These are phyloP conservation scores for Cerastis rubricosa DNA, from an alignment of 2,888 invertebrate genomes.

Conservation along the genomic window DNA sequence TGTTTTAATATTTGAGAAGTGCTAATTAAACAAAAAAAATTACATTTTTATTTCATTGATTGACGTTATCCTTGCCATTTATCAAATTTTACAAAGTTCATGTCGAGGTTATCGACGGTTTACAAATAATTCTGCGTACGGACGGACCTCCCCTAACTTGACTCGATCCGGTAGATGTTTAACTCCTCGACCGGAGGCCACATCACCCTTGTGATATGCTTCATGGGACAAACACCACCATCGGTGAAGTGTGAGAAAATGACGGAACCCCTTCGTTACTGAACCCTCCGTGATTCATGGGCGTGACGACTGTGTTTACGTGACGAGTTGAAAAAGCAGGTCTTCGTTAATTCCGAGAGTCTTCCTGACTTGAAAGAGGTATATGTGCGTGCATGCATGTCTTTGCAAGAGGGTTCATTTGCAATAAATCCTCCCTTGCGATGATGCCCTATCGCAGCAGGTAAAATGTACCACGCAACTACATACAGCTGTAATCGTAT, in stretches of 20 bases:
- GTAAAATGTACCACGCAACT: neutral
- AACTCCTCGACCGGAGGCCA: neutral
- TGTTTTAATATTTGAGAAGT: constrained; percentile 21
- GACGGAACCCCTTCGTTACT: neutral
- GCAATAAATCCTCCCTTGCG: neutral
- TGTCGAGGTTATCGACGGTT: constrained; percentile 38
- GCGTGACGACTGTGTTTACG: constrained; percentile 26
- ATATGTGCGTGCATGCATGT: neutral
- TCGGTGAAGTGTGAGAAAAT: constrained; percentile 24
- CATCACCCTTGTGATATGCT: constrained; percentile 21
- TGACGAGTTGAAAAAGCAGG: constrained; percentile 3
- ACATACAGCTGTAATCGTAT: neutral
- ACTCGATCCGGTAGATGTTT: neutral
- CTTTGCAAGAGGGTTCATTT: neutral
- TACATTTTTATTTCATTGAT: constrained; percentile 33
- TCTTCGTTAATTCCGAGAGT: constrained; percentile 1
- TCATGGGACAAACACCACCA: constrained; percentile 28
- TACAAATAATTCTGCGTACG: constrained; percentile 8
- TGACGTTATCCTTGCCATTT: constrained; percentile 56
- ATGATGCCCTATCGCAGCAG: no score
- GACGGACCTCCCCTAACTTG: constrained; percentile 12
- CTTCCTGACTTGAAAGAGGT: neutral
- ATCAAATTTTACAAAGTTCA: constrained; percentile 53
- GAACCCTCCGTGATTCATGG: constrained; percentile 28
- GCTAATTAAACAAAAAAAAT: constrained; percentile 45